Base-by-base conservation (phyloP, 1,140 invertebrate species). In the Lamellibrachia luymesi region DNA sequence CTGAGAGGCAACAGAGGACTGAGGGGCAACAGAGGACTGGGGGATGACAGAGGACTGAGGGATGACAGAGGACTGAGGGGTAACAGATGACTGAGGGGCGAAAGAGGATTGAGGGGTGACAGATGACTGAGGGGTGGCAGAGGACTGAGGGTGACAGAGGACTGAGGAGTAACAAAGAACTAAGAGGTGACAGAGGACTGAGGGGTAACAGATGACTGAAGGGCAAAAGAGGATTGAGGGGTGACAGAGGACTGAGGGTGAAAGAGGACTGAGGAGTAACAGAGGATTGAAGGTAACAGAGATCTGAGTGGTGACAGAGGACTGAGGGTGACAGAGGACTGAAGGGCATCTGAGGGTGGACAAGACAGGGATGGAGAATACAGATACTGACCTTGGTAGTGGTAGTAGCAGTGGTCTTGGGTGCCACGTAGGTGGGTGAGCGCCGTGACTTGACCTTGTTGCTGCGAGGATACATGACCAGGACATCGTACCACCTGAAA, bases 401-500 rank as follows among this genome's bases (percentile, higher is more conserved):
- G 64, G 64, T 80, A 80, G 1, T 80, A 4, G 64, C 64, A 80
- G 64, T 80, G 64, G 64, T 22, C 64, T 80, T 80, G 13, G 64
- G 64, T 10, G 64, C 64, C 4, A 80, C 64, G 27, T 50, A 91
- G 27, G 92, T 51, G 51, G 92, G 92, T 8, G 92, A 51, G 27
- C 92, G 49, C 17, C 95, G 95, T n/a, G 93, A 92, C 93, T 95
- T 95, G 22, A 95, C 95, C 93, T 94, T 95, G 94, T 56, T 93
- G 90, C 94, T 96, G 94, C 94, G 95, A 92, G 96, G 96, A 95
- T 95, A 96, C 92, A 96, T 95, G 56, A 95, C 94, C 51, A 97
- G 94, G 17, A 96, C 95, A 94, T 96, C 96, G 95, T 96, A 95
- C 96, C 96, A 97, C 96, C 96, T 96, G 93, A 38, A 95, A 95